Evolutionary conservation across 1,140 invertebrate species (phyloP).

Genomic region (Helicoverpa armigera): DNA sequence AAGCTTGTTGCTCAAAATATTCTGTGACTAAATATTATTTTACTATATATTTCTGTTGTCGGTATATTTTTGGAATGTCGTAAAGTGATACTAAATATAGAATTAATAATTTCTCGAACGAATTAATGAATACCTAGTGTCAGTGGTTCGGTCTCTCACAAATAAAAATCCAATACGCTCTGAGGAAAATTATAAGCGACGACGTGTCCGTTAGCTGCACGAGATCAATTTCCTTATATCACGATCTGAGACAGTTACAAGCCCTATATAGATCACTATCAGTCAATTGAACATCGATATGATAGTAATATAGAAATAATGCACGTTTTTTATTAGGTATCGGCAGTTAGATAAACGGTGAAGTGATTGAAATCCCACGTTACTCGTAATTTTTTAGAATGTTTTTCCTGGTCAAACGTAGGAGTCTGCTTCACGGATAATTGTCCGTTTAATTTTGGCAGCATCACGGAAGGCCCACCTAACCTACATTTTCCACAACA

Average conservation of each 20-base stretch:
- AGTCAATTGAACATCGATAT: slow-evolving; percentile 46
- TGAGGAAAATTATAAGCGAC: slow-evolving; percentile 24
- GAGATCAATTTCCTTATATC: slow-evolving; percentile 48
- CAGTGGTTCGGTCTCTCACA: neutral
- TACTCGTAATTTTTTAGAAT: slow-evolving; percentile 27
- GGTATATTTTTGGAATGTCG: neutral
- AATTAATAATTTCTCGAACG: neutral
- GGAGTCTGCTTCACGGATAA: slow-evolving; percentile 21
- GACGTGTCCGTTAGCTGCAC: slow-evolving; percentile 22
- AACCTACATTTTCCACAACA: slow-evolving; percentile 35
- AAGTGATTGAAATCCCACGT: slow-evolving; percentile 46
- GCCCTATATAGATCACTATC: slow-evolving; percentile 52
- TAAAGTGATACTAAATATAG: no score
- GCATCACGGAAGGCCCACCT: slow-evolving; percentile 34
- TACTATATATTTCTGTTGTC: neutral
- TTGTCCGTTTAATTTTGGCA: slow-evolving; percentile 18
- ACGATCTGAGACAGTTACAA: slow-evolving; percentile 53
- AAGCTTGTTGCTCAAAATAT: neutral
- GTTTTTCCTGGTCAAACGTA: slow-evolving; percentile 26
- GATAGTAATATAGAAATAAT: slow-evolving; percentile 49
- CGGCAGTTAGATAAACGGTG: slow-evolving; percentile 44
- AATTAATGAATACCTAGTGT: no score
- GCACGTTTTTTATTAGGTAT: slow-evolving; percentile 39
- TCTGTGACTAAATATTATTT: neutral
- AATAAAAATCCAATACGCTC: slow-evolving; percentile 30